These are phyloP conservation scores for Ivindomyrus marchei DNA, from an alignment of 2,113 vertebrate species.

Conservation along the genomic window DNA sequence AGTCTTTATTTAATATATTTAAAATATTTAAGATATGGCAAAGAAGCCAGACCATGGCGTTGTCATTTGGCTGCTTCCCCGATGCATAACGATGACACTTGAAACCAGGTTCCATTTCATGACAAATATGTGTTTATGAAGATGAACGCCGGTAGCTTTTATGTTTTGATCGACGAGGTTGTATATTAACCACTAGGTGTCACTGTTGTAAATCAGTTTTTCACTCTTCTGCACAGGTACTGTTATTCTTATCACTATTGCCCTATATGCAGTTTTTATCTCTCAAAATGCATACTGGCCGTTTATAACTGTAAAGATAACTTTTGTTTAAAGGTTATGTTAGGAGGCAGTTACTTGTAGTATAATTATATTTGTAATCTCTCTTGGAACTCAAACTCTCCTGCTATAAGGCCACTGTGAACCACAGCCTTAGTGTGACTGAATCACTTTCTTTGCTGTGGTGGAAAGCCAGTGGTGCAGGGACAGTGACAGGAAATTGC, in stretches of 20 bases:
- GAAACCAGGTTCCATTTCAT: background rate
- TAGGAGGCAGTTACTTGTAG: background rate
- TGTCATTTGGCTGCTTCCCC: background rate
- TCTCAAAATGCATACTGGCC: background rate
- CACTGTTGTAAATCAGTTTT: background rate
- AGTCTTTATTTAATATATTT: background rate
- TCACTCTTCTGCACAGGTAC: background rate
- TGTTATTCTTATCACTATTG: background rate
- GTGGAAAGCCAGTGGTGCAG: background rate
- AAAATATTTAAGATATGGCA: background rate
- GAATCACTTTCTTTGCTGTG: background rate
- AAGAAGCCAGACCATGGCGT: too few species aligned
- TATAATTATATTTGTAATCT: background rate
- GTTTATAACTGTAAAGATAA: background rate
- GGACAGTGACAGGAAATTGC: conserved; percentile 12
- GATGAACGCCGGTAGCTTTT: background rate
- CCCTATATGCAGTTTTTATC: background rate
- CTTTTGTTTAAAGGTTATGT: background rate
- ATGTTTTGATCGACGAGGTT: background rate
- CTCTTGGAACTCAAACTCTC: background rate
- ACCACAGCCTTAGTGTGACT: background rate
- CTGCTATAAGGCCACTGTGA: background rate
- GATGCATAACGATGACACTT: background rate
- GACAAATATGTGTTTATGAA: background rate
- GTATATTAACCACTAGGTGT: conserved; percentile 12